A percentile compares a stretch with the other conserved stretches of the same genome.
phyloP scores from a whole-genome alignment of 2,888 invertebrate genomes.

The Leptinotarsa tumamoca region DNA sequence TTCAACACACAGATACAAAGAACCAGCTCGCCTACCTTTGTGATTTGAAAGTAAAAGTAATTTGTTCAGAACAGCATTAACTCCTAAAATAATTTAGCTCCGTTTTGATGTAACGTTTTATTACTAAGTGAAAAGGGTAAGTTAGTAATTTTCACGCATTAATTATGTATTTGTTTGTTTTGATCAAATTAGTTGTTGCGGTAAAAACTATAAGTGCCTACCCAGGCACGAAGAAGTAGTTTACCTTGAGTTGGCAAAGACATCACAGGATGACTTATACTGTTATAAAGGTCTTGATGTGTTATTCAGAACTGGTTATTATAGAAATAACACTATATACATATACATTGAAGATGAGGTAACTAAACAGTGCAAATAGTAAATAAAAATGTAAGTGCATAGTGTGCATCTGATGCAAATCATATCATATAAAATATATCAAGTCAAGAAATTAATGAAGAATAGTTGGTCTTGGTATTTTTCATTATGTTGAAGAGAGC shows the following conservation, averaged over 20 bases:
- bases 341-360: slow-evolving; percentile 17
- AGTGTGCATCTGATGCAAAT: background rate
- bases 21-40: slow-evolving; percentile 24
- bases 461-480: background rate
- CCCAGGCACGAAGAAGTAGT: slow-evolving; percentile 58
- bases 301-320: slow-evolving; percentile 35
- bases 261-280: slow-evolving; percentile 56
- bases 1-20: slow-evolving; percentile 26
- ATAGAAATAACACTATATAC: slow-evolving; percentile 14
- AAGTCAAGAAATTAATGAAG: no score
- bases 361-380: slow-evolving; percentile 1
- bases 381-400: slow-evolving; percentile 1
- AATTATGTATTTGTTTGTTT: slow-evolving; percentile 24
- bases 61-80: slow-evolving; percentile 35
- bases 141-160: slow-evolving; percentile 30
- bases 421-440: no score
- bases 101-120: slow-evolving; percentile 28
- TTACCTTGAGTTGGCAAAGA: slow-evolving; percentile 65
- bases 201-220: slow-evolving; percentile 23
- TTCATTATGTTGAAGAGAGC: background rate
- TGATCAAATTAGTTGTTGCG: slow-evolving; percentile 28
- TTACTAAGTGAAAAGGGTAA: slow-evolving; percentile 37
- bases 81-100: slow-evolving; percentile 29
- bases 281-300: slow-evolving; percentile 48
- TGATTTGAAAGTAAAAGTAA: slow-evolving; percentile 65